Base-by-base conservation (phyloP, 2,888 invertebrate genomes). In the Alviniconcha strummeri region DNA sequence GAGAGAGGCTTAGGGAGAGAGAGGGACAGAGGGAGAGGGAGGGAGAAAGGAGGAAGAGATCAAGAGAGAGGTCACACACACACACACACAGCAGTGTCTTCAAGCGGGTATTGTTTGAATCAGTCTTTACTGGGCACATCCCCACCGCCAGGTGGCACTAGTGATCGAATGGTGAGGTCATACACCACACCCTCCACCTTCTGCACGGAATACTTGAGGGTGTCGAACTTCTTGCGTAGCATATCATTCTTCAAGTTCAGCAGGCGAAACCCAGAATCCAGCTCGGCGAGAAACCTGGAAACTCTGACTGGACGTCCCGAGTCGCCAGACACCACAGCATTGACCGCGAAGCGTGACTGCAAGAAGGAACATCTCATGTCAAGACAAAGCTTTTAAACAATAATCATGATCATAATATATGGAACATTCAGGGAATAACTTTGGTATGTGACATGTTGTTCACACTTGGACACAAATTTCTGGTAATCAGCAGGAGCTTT, bases 161-260 rank as follows among this genome's bases (percentile, higher is more conserved):
- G 90, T 17, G 92, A 91, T 60, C 93, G 86, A 52, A 93, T 93
- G 19, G 92, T 91, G 78, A 94, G 87, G 85, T 93, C 93, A 86
- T 93, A 94, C 13, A 93, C 92, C 1, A 93, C 92, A 87, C 93
- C 93, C 92, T 98, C 98, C 19, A 98, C 97, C 93, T 98, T 98
- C 94, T 98, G 98, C 54, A 98, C 96, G 91, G 98, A 98, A 91
- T 98, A 98, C 88, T 94, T 94, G 74, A 94, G 89, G 5, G 91
- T 94, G 89, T 94, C 94, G 90, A 96, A 98, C 17, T 97, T 95
- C 92, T 97, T 98, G 88, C 98, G 97, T 4, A 98, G 94, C 0
- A 96, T 96, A 94, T 98, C 98, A 93, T 98, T 98, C 94, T 98
- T 98, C 80, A 98, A 94, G 92, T 98, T 98, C 17, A 98, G 93